Base-by-base conservation (phyloP, 2,888 invertebrate species). In the Melipona beecheii region DNA sequence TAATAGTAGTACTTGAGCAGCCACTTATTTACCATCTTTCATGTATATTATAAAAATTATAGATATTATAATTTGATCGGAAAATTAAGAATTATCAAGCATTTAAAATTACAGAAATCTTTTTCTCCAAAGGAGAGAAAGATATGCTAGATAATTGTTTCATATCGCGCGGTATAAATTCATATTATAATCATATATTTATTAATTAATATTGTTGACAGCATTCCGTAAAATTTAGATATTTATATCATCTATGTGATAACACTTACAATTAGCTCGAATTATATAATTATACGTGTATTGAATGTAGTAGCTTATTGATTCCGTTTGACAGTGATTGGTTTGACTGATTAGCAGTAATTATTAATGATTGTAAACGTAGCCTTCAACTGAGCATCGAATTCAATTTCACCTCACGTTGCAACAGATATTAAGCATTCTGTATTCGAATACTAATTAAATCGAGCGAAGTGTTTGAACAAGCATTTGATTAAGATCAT, bases 281-380 rank as follows among this genome's bases (percentile, higher is more conserved):
- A 56, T 56, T 17, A 49, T 58, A 50, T 54, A 75, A 82, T 82
- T 82, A 82, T 81, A 81, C 66, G 52, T 65, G 69, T 70, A 75
- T 81, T 75, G 71, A 75, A 81, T 75, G 65, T 36, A 72, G 78
- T 19, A 71, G 75, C 54, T 81, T 82, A 82, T 75, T 17, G 81
- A 82, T 81, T 82, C 81, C 70, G 52, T 75, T 75, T 75, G 82
- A 81, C 82, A 82, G 65, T 82, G 82, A 82, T 75, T 78, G 70
- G 60, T 71, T 43, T 31, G 79, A 76, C 54, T 76, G 80, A 80
- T 71, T 71, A 71, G 66, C 65, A 65, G 36, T 64, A 77, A 80
- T 80, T 77, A 80, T 60, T 77, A 71, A 77, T 52, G 64, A 49
- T 13, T 52, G 75, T 60, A 75, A 70, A 74, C 75, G 65, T 60